Percentiles rank a stretch among this genome's conserved stretches.
Conservation (phyloP, 2,888 invertebrate genomes). For the Sylvicola cinctus region DNA sequence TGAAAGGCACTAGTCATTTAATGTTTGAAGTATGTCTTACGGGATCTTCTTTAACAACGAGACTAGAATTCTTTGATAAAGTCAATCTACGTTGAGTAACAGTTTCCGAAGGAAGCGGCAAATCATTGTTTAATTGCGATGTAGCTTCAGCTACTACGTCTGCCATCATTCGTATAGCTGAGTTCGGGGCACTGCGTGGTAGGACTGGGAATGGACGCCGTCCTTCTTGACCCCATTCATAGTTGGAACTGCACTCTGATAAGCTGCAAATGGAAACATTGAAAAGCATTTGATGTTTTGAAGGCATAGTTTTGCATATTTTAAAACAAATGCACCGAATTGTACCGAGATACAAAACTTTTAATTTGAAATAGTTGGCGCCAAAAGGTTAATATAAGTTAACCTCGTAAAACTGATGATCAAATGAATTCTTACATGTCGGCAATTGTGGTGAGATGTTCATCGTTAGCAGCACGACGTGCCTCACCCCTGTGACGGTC, state of each 20-base stretch:
- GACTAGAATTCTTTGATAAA: neutral
- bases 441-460: slow-evolving; percentile 70
- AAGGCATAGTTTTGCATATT: too few species aligned
- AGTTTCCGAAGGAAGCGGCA: slow-evolving; percentile 29
- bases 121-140: slow-evolving; percentile 38
- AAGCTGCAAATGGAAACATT: slow-evolving; percentile 25
- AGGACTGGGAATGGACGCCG: slow-evolving; percentile 62
- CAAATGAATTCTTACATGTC: slow-evolving; percentile 46
- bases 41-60: slow-evolving; percentile 20
- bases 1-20: too few species aligned
- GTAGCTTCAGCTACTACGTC: slow-evolving; percentile 51
- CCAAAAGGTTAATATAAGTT: slow-evolving; percentile 5
- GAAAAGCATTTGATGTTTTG: slow-evolving; percentile 1
- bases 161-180: slow-evolving; percentile 63
- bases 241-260: slow-evolving; percentile 42
- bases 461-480: slow-evolving; percentile 79
- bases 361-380: too few species aligned
- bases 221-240: slow-evolving; percentile 76
- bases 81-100: slow-evolving; percentile 16
- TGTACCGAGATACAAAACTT: too few species aligned
- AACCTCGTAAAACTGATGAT: neutral
- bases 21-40: slow-evolving; percentile 16
- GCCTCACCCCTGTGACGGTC: slow-evolving; percentile 86
- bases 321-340: too few species aligned
- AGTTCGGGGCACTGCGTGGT: slow-evolving; percentile 67